A percentile compares a stretch with the other conserved stretches of the same genome.
Conservation (phyloP, 2,888 invertebrate species). For the Sphaerophoria taeniata region DNA sequence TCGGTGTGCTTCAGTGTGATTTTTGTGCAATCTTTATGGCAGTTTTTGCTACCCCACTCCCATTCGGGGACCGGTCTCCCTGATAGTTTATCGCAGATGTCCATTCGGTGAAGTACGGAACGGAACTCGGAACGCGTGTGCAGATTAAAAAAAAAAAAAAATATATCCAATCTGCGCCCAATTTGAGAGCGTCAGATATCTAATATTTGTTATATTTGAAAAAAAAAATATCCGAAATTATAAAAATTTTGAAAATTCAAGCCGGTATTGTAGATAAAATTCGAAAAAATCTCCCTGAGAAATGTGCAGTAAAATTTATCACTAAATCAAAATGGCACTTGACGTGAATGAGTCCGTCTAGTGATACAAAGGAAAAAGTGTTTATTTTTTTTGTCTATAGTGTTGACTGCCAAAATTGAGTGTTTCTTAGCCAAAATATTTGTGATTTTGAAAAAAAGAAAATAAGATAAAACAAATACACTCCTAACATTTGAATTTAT, state of each 20-base stretch:
- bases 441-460: constrained; percentile 14
- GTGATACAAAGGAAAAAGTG: constrained; percentile 29
- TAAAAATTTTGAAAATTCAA: constrained; percentile 3
- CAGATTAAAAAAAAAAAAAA: constrained; percentile 63
- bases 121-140: constrained; percentile 79
- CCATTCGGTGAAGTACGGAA: constrained; percentile 83
- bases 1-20: constrained; percentile 65
- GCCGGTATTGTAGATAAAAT: constrained; percentile 27
- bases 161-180: constrained; percentile 69
- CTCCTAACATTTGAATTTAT: constrained; percentile 80
- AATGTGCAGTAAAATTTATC: constrained; percentile 37
- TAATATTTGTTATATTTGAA: constrained; percentile 21
- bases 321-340: constrained; percentile 62
- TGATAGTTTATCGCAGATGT: constrained; percentile 83
- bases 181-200: constrained; percentile 67
- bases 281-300: constrained; percentile 1
- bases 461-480: constrained; percentile 35
- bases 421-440: constrained; percentile 12
- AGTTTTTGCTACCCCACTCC: constrained; percentile 76
- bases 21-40: constrained; percentile 79
- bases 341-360: constrained; percentile 47
- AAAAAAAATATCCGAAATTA: constrained; percentile 56
- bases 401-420: constrained; percentile 28
- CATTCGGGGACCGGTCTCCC: constrained; percentile 73
- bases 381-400: neutral